These are phyloP conservation scores for Notechis scutatus DNA, from an alignment of 2,113 vertebrate genomes.

Conservation along the genomic window DNA sequence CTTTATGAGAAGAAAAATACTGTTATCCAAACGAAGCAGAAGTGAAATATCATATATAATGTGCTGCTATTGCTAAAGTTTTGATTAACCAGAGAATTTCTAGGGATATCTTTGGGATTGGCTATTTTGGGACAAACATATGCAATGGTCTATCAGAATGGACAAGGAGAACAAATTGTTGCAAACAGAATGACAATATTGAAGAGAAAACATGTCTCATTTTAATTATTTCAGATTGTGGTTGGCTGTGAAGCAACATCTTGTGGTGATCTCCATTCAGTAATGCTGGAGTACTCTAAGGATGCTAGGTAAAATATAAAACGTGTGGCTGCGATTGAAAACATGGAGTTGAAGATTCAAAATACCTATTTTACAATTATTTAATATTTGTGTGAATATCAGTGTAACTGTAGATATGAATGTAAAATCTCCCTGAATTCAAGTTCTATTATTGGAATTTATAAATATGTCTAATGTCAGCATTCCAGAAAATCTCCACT, in stretches of 20 bases:
- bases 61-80: background rate
- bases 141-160: background rate
- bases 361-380: background rate
- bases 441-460: background rate
- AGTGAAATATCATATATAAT: background rate
- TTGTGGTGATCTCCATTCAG: slow-evolving; percentile 95
- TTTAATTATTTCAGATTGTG: slow-evolving; percentile 83
- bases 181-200: background rate
- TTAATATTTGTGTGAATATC: background rate
- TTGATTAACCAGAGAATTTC: background rate
- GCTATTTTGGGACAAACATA: background rate
- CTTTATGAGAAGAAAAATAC: background rate
- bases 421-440: background rate
- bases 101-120: background rate
- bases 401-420: background rate
- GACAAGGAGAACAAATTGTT: background rate
- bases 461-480: background rate
- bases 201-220: background rate
- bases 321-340: background rate
- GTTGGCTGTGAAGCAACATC: slow-evolving; percentile 92
- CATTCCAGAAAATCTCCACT: no score
- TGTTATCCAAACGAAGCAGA: background rate
- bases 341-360: background rate
- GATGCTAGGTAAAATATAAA: slow-evolving; percentile 83
- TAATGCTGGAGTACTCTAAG: slow-evolving; percentile 94